Evolutionary conservation across 2,797 vertebrate genomes (phyloP).

Genomic region (Myotis myotis): DNA sequence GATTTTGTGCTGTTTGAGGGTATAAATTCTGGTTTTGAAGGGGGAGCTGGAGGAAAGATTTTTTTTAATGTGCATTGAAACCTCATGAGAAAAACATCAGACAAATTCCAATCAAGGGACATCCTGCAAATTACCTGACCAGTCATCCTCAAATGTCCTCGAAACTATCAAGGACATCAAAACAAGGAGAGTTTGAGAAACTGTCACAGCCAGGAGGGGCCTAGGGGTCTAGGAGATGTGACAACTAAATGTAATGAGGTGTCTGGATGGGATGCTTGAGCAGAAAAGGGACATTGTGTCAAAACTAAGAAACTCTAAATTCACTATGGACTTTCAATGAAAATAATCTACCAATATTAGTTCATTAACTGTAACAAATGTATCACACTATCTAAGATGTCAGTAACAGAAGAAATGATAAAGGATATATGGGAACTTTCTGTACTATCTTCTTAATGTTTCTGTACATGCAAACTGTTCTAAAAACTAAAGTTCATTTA

Average conservation of each 20-base stretch:
- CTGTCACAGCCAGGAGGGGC: background rate
- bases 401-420: background rate
- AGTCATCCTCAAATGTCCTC: background rate
- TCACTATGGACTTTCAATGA: background rate
- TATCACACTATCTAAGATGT: background rate
- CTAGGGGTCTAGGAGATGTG: too few species aligned
- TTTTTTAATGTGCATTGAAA: background rate
- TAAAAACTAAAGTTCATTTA: background rate
- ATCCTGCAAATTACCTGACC: background rate
- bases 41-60: background rate
- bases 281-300: background rate
- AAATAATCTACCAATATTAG: background rate
- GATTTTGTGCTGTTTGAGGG: background rate
- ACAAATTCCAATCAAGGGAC: background rate
- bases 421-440: background rate
- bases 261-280: background rate
- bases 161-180: background rate
- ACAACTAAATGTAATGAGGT: too few species aligned
- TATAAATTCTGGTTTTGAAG: background rate
- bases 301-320: background rate
- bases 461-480: background rate
- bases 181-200: background rate
- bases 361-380: background rate
- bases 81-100: background rate
- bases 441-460: background rate